Base-by-base conservation (phyloP, 2,113 vertebrate genomes). In the Zosterops hypoxanthus region DNA sequence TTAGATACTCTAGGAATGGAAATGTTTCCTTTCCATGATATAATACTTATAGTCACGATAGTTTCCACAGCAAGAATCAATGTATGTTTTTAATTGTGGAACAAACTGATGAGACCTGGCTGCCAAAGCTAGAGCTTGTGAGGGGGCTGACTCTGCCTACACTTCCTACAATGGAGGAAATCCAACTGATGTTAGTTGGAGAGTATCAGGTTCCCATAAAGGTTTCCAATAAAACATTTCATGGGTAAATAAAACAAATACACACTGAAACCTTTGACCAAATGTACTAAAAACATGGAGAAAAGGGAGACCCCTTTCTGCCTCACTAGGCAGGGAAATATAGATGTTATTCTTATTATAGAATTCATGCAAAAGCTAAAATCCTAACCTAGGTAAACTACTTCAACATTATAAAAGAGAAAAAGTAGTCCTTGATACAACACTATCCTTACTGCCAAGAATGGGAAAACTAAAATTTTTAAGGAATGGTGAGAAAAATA, bases 1-100 rank as follows among this genome's bases (percentile, higher is more conserved):
- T 70, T 97, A 49, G 72, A 96, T 92, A 90, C 50, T 28, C 90
- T 77, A 87, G 94, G 70, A 94, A 94, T 66, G 46, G 92, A 95
- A 97, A 86, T 0, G 1, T 83, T 86, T 84, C 72, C 69, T 42
- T 69, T 77, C 39, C 55, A 23, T 26, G 22, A 83, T 55, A 60
- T 87, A 93, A 91, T 81, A 55, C 64, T 86, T 55, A 16, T 31
- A 50, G 70, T 76, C 65, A n/a, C 29, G 82, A 47, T 9, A 71
- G 85, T 73, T 71, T 88, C 68, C 59, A 46, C 71, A 80, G 82
- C 61, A 90, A 87, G 78, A 81, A 73, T 92, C 42, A 53, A 29
- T 81, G 71, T 47, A 56, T 26, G 13, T 34, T 91, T 96, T 91
- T 61, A 86, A 82, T 59, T 69, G 25, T 68, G 41, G 39, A 63